Base-by-base conservation (phyloP, 1,140 invertebrate genomes). In the Rhyacophila brunnea region DNA sequence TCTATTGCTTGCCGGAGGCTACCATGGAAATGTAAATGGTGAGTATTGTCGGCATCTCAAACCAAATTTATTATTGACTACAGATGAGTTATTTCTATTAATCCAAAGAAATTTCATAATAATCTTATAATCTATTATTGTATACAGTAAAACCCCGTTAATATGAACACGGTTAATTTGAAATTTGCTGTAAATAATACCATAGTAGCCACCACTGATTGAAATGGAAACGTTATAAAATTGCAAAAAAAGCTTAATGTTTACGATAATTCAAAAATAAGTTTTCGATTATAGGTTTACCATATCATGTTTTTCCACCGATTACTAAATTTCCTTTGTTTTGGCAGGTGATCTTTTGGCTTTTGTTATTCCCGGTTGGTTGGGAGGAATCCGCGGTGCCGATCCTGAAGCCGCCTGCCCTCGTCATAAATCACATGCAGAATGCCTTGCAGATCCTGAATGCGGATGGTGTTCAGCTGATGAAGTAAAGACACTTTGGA, bases 401-500 rank as follows among this genome's bases (percentile, higher is more conserved):
- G 87, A 87, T 63, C 87, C 88, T 1, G 89, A 91, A 68, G 82
- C 85, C 42, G 80, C 86, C 6, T 92, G 90, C 66, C 82, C 80
- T 18, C 81, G 85, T 15, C 90, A 93, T 68, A 82, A 82, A 51
- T 85, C 83, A 19, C 82, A 89, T 57, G 84, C 87, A 13, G 86
- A 88, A 62, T 98, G 95, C 68, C 83, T 88, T 0, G 86, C 90
- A 0, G 92, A 96, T 80, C 91, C 92, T 0, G 92, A 95, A 71
- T 98, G 95, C 72, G 91, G 93, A 10, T 96, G 92, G 92, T 98
- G 95, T 75, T 89, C 87, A 1, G 87, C 87, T 28, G 88, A 90
- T 66, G 87, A 87, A 49, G 82, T 84, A 69, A 57, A 15, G 1
- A 52, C 23, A 9, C 23, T 28, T 28, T 28, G 4, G 3, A 28